These are phyloP conservation scores for Drosophila cyrtoloma DNA, from an alignment of 2,888 invertebrate genomes.

Conservation along the genomic window DNA sequence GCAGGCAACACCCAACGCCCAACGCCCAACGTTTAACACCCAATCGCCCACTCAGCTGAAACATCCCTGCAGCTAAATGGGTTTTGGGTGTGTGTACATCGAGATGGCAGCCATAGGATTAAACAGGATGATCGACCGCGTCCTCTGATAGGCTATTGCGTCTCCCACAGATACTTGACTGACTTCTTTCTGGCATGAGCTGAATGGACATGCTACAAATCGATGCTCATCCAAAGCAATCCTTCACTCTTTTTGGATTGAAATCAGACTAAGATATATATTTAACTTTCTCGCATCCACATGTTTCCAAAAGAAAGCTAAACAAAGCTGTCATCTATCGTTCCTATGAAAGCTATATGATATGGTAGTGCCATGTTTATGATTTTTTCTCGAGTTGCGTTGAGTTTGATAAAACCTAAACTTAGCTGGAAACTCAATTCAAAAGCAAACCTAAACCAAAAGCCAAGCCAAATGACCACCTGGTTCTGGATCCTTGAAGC, in stretches of 20 bases:
- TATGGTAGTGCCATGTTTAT: neutral
- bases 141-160: slow-evolving; percentile 36
- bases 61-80: slow-evolving; percentile 33
- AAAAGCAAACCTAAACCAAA: neutral
- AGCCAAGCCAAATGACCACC: neutral
- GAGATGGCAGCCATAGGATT: slow-evolving; percentile 44
- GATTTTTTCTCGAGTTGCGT: neutral
- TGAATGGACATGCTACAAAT: neutral
- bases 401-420: neutral
- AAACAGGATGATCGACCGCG: neutral
- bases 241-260: neutral
- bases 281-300: too few species aligned
- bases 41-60: slow-evolving; percentile 9
- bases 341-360: neutral
- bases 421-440: neutral
- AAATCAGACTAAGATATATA: neutral
- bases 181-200: neutral
- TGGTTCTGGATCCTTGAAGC: slow-evolving; percentile 15
- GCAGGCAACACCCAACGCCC: neutral
- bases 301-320: neutral
- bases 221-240: neutral
- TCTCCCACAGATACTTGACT: neutral
- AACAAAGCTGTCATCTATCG: neutral
- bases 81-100: neutral
- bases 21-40: too few species aligned